phyloP scores from a whole-genome alignment of 2,113 vertebrate genomes.

The Caloenas nicobarica region DNA sequence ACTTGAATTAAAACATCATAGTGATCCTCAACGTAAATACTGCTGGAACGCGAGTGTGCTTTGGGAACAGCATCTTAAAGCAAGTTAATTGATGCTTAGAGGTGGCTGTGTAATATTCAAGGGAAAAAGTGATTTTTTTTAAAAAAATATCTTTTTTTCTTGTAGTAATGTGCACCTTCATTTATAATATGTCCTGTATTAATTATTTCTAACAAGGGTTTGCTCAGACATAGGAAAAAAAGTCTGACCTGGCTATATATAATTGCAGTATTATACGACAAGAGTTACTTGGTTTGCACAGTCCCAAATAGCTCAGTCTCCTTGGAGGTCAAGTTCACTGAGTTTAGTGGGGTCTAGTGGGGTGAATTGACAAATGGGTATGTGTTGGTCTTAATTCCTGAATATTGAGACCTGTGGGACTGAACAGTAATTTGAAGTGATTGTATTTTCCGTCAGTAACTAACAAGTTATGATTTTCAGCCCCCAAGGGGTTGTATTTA shows the following conservation, averaged over 20 bases:
- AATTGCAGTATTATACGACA: background rate
- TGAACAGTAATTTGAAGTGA: background rate
- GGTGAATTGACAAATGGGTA: background rate
- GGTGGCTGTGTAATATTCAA: too few relatives aligned
- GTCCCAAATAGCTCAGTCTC: background rate
- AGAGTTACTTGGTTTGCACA: background rate
- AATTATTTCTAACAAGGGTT: background rate
- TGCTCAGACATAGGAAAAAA: background rate
- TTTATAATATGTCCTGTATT: background rate
- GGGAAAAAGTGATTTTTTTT: too few relatives aligned
- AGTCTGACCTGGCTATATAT: background rate
- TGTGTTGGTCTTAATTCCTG: background rate
- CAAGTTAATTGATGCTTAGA: too few relatives aligned
- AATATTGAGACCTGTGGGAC: background rate
- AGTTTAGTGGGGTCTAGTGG: background rate
- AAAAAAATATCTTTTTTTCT: too few relatives aligned
- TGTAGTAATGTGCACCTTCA: background rate
- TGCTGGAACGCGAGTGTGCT: too few relatives aligned
- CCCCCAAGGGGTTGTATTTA: background rate
- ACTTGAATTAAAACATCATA: background rate
- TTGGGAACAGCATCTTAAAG: too few relatives aligned
- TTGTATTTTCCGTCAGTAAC: background rate
- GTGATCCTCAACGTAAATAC: background rate
- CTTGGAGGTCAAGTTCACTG: background rate
- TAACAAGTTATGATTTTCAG: background rate